Conservation (phyloP, 2,797 vertebrate genomes). For the Todus mexicanus region DNA sequence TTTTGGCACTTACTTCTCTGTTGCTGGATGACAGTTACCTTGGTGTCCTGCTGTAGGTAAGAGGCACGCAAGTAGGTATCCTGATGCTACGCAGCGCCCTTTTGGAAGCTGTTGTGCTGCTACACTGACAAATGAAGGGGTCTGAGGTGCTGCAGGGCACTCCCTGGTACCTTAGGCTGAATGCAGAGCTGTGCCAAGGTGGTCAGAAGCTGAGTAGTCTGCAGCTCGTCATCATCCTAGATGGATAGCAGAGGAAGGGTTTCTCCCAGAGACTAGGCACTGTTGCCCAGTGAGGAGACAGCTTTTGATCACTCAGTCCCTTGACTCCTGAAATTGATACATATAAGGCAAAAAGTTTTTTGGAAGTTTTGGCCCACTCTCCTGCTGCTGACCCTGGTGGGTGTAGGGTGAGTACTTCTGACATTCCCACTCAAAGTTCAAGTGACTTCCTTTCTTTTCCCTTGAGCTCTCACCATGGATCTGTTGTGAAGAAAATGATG, state of each 20-base stretch:
- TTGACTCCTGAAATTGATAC: background rate
- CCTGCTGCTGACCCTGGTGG: slow-evolving; percentile 37
- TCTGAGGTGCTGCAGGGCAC: accelerated
- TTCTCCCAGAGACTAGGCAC: background rate
- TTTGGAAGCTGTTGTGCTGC: background rate
- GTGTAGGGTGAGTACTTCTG: slow-evolving; percentile 7
- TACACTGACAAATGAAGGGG: accelerated
- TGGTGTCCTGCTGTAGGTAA: background rate
- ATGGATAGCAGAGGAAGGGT: background rate
- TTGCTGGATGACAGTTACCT: background rate
- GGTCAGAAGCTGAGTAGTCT: background rate
- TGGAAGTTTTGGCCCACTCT: background rate
- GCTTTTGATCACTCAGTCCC: background rate
- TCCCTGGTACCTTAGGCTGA: background rate
- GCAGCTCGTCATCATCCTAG: background rate
- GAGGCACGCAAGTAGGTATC: background rate
- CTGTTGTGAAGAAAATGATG: slow-evolving; percentile 7
- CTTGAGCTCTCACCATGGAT: background rate
- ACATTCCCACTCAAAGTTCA: slow-evolving; percentile 24
- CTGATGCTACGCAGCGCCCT: too few relatives aligned
- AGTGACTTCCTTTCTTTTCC: slow-evolving; percentile 50
- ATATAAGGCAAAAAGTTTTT: slow-evolving; percentile 12
- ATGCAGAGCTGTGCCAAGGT: background rate
- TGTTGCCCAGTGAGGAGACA: background rate
- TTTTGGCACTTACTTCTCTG: background rate